Conservation (phyloP, 2,797 vertebrate species). For the Schizopygopsis pylzovi region DNA sequence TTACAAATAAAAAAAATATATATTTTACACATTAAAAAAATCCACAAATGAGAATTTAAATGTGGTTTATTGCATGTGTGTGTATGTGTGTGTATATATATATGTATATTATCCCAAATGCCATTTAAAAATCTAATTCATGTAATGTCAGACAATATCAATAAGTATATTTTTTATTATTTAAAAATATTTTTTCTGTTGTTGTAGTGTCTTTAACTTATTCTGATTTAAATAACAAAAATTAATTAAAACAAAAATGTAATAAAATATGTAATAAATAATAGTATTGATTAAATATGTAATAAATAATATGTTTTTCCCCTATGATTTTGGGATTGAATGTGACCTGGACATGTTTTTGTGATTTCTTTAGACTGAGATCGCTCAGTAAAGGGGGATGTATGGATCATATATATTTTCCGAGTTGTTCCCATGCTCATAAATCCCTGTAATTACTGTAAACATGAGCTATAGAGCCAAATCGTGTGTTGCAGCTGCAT, state of each 20-base stretch:
- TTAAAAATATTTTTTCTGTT: not conserved
- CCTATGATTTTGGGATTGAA: not conserved
- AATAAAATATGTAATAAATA: not conserved
- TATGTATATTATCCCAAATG: no score
- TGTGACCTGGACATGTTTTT: not conserved
- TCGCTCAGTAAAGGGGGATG: not conserved
- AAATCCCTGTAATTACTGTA: slow-evolving; percentile 60
- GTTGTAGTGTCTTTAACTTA: not conserved
- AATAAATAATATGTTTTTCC: not conserved
- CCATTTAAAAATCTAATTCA: no score
- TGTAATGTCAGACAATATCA: no score
- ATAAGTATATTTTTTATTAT: no score
- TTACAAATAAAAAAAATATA: no score
- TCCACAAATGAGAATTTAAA: no score
- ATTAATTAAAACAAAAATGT: not conserved
- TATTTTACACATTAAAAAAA: no score
- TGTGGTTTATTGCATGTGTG: no score
- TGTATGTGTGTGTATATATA: no score
- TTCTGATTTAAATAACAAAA: not conserved
- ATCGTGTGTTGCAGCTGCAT: slow-evolving; percentile 54
- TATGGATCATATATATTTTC: slow-evolving; percentile 33
- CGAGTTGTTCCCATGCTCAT: slow-evolving; percentile 46
- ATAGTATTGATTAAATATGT: not conserved
- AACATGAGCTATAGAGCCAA: slow-evolving; percentile 49
- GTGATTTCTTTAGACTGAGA: not conserved